Evolutionary conservation across 2,797 vertebrate species (phyloP), one percentile per base, ranked within the genome.

Genomic region (Schizopygopsis malacanthus): DNA sequence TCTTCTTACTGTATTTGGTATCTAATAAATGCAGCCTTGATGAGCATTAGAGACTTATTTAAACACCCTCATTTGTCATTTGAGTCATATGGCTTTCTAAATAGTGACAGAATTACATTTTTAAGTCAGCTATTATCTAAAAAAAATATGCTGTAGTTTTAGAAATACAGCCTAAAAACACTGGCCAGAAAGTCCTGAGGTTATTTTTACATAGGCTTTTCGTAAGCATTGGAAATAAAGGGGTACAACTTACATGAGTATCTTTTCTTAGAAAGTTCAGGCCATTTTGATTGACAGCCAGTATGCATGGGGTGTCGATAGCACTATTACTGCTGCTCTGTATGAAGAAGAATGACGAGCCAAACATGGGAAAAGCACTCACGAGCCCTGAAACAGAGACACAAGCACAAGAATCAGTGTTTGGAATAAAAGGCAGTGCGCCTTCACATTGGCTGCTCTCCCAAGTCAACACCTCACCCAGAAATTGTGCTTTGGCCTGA

Each of bases 331-430:
- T 97, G 84, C 97, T 98, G 93, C 97, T 99, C 92, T 98, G 97
- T 91, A 99, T 95, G 95, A 97, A 98, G 96, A 99, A 99, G 95
- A 99, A 99, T 65, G 98, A 97, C 0, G 98, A 99, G 47, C 98
- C 98, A 0, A 99, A 99, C 97, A 98, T 97, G 79, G 97, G 96
- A 87, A 96, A 97, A 86, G 97, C 97, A 0, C 98, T 99, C 89
- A 99, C 96, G 87, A 99, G 96, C 81, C 98, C 98, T 99, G 92
- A 85, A 56, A 83, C 13, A 85, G 39, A 89, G 52, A 81, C 25
- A 25, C 41, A 79, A 72, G 67, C 43, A 20, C 4, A 72, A 72
- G 18, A 80, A 59, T 85, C 18, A 80, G 65, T 10, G 22, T 72
- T 65, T 45, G 20, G 13, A 72, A 41, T 50, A 72, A 47, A 45